These are phyloP conservation scores for Pasiphila rectangulata DNA, from an alignment of 2,888 invertebrate genomes.

Conservation along the genomic window DNA sequence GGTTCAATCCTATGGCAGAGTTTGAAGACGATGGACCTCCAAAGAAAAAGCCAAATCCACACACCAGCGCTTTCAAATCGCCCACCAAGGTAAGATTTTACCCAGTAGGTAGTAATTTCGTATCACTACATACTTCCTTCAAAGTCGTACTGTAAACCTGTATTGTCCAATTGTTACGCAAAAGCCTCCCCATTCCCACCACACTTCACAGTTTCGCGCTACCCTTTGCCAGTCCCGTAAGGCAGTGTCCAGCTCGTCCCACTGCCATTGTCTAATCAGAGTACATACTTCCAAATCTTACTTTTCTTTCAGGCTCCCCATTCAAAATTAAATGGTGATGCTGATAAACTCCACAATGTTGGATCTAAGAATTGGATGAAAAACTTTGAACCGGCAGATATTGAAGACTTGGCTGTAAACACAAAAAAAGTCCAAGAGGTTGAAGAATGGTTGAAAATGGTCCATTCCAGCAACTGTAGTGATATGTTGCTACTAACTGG, in stretches of 20 bases:
- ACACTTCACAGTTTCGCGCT: too few relatives aligned
- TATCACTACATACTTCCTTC: too few relatives aligned
- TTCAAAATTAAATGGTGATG: constrained; percentile 14
- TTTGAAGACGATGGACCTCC: constrained; percentile 52
- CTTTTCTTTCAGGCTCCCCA: constrained; percentile 13
- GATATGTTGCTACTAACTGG: constrained; percentile 88
- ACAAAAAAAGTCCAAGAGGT: constrained; percentile 87
- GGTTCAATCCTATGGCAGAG: constrained; percentile 69
- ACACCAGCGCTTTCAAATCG: constrained; percentile 8
- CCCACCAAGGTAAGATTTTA: constrained; percentile 19
- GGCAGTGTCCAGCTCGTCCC: too few relatives aligned
- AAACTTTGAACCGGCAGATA: constrained; percentile 78
- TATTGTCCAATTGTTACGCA: too few relatives aligned
- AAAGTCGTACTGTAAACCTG: too few relatives aligned
- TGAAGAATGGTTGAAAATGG: constrained; percentile 83
- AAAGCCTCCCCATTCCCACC: too few relatives aligned
- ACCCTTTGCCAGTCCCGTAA: too few relatives aligned
- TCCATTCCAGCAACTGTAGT: constrained; percentile 49
- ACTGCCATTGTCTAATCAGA: neutral
- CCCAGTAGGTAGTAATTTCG: too few relatives aligned
- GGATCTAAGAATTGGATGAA: constrained; percentile 80
- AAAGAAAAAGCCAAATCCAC: constrained; percentile 38
- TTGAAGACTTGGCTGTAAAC: constrained; percentile 86
- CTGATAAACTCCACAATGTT: constrained; percentile 27
- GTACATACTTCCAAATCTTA: neutral